Evolutionary conservation across 2,888 invertebrate species (phyloP).

Genomic region (Pantelozetes paolii): DNA sequence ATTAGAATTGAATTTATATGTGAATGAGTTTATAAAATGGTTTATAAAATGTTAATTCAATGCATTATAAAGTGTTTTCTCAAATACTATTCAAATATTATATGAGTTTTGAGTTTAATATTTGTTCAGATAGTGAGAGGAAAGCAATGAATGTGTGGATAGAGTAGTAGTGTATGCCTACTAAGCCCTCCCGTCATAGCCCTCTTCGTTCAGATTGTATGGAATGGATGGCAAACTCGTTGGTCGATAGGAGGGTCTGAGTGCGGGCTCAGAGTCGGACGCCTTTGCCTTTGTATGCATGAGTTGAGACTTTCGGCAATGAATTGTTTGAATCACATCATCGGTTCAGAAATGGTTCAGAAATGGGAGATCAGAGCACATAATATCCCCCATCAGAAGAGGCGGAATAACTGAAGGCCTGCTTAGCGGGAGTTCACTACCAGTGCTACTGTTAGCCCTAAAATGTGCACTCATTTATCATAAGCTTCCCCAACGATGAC

Average conservation of each 20-base stretch:
- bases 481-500: slow-evolving; percentile 32
- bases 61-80: too few species aligned
- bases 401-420: slow-evolving; percentile 36
- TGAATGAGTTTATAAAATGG: background rate
- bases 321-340: slow-evolving; percentile 32
- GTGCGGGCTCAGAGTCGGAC: slow-evolving; percentile 13
- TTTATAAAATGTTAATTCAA: too few species aligned
- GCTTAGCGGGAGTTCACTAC: slow-evolving; percentile 33
- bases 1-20: too few species aligned
- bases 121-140: background rate
- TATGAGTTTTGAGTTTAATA: background rate
- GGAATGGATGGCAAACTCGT: slow-evolving; percentile 13
- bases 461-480: slow-evolving; percentile 36
- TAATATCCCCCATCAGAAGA: slow-evolving; percentile 31
- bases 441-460: slow-evolving; percentile 12
- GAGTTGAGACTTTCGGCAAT: slow-evolving; percentile 18
- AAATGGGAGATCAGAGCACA: slow-evolving; percentile 32
- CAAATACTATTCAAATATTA: background rate
- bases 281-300: slow-evolving; percentile 32
- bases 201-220: background rate
- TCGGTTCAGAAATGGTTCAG: slow-evolving; percentile 19
- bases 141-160: background rate
- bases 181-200: slow-evolving; percentile 29
- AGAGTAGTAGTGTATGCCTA: background rate
- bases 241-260: slow-evolving; percentile 35